Conservation (phyloP, 2,113 vertebrate genomes). For the Panthera leo region DNA sequence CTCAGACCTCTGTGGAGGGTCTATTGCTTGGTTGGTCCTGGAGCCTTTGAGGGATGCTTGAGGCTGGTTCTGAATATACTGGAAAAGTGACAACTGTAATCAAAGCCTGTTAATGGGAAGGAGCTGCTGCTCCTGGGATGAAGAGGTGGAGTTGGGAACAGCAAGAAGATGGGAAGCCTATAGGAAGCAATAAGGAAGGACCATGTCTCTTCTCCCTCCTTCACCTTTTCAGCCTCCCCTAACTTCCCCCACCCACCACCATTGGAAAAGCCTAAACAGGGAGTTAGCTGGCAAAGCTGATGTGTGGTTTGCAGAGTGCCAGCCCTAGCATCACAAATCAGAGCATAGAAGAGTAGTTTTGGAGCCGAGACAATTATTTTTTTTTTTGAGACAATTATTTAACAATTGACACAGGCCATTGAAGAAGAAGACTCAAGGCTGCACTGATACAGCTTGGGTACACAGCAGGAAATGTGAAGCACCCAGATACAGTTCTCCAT, state of each 20-base stretch:
- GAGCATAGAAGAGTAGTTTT: no score
- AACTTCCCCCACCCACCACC: no score
- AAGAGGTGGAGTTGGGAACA: background rate
- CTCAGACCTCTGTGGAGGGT: background rate
- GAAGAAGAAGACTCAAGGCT: background rate
- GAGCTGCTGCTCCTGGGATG: background rate
- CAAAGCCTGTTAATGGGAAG: background rate
- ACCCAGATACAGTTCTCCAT: background rate
- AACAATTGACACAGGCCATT: background rate
- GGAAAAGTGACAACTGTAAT: background rate
- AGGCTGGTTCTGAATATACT: background rate
- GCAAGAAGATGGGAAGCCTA: background rate
- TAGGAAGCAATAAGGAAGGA: background rate
- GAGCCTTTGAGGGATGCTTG: background rate
- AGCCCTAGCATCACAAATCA: no score
- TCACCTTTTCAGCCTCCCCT: background rate
- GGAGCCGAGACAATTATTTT: background rate
- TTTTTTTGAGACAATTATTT: background rate
- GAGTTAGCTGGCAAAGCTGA: no score
- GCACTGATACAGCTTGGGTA: background rate
- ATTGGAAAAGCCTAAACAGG: background rate
- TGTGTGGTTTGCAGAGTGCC: no score
- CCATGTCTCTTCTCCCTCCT: background rate
- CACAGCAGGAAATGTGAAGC: background rate
- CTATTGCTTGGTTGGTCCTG: background rate